Percentiles rank a stretch among this genome's conserved stretches.
Evolutionary conservation across 1,140 invertebrate species (phyloP).

Genomic region (Dinothrombium tinctorium): DNA sequence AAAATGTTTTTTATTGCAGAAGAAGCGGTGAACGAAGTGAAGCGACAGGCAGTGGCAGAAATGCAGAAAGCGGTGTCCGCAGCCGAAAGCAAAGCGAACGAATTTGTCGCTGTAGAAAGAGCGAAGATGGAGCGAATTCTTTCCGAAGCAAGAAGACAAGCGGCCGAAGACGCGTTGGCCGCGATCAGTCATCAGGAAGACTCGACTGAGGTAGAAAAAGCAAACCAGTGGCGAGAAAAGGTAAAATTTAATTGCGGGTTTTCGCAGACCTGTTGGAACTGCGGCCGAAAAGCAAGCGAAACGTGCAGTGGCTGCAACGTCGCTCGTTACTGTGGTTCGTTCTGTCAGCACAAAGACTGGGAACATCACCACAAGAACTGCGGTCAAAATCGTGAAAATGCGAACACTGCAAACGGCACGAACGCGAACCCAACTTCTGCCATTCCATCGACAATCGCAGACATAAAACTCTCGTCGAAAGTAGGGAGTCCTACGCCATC

Average conservation of each 20-base stretch:
- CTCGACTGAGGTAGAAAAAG: slow-evolving; percentile 25
- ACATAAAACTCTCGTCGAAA: no score
- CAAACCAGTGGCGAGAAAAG: not conserved
- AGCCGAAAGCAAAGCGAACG: slow-evolving; percentile 49
- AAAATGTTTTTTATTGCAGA: no score
- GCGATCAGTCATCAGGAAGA: slow-evolving; percentile 25
- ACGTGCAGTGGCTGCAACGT: slow-evolving; percentile 83
- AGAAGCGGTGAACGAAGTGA: slow-evolving; percentile 53
- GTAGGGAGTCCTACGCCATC: no score
- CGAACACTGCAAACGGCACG: no score
- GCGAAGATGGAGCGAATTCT: slow-evolving; percentile 39
- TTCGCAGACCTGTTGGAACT: slow-evolving; percentile 72
- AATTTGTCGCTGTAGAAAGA: slow-evolving; percentile 43
- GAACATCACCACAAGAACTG: slow-evolving; percentile 46
- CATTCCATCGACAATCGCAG: no score
- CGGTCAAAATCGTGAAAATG: no score
- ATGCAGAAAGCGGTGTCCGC: slow-evolving; percentile 65
- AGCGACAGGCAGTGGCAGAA: slow-evolving; percentile 67
- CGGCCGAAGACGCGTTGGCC: slow-evolving; percentile 23
- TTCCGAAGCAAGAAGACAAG: slow-evolving; percentile 26
- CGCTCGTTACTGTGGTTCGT: slow-evolving; percentile 74
- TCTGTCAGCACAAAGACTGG: slow-evolving; percentile 93
- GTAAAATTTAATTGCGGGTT: not conserved
- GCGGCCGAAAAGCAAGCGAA: slow-evolving; percentile 75
- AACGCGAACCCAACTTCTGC: no score